phyloP scores from a whole-genome alignment of 1,140 invertebrate genomes.

The Penaeus japonicus region DNA sequence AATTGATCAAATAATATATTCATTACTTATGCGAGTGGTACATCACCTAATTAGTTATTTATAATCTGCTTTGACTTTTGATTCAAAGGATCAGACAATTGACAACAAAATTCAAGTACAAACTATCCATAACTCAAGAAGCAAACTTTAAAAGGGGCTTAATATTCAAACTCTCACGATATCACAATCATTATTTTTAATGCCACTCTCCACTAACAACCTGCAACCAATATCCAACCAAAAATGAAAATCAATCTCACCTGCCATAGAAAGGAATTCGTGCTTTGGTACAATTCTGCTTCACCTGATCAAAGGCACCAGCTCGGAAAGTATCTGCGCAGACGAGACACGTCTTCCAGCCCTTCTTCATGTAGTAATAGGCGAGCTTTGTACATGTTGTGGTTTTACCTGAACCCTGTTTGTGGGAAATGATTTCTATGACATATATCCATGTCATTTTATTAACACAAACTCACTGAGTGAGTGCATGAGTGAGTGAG shows the following conservation, averaged over 20 bases:
- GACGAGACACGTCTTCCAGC: conserved; percentile 98
- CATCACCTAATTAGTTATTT: too few species aligned
- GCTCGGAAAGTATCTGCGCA: conserved; percentile 99
- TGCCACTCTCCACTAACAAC: too few species aligned
- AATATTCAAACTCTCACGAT: too few species aligned
- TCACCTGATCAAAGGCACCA: conserved; percentile 99
- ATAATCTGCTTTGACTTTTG: too few species aligned
- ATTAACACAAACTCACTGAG: not conserved
- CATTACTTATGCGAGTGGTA: too few species aligned
- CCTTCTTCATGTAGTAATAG: conserved; percentile 98
- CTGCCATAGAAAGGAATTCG: conserved; percentile 99
- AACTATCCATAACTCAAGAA: too few species aligned
- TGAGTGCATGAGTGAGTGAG: too few species aligned
- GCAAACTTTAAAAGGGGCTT: too few species aligned
- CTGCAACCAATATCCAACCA: not conserved
- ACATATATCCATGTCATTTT: not conserved
- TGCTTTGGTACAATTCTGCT: conserved; percentile 99
- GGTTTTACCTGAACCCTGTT: conserved; percentile 96
- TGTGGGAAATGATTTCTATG: not conserved
- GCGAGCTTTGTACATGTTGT: conserved; percentile 99
- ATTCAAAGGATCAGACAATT: too few species aligned
- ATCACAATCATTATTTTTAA: too few species aligned
- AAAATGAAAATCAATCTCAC: conserved; percentile 66
- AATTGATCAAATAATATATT: not conserved
- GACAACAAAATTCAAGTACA: too few species aligned